A percentile compares a stretch with the other conserved stretches of the same genome.
Conservation (phyloP, 2,113 vertebrate genomes). For the Apeltes quadracus region DNA sequence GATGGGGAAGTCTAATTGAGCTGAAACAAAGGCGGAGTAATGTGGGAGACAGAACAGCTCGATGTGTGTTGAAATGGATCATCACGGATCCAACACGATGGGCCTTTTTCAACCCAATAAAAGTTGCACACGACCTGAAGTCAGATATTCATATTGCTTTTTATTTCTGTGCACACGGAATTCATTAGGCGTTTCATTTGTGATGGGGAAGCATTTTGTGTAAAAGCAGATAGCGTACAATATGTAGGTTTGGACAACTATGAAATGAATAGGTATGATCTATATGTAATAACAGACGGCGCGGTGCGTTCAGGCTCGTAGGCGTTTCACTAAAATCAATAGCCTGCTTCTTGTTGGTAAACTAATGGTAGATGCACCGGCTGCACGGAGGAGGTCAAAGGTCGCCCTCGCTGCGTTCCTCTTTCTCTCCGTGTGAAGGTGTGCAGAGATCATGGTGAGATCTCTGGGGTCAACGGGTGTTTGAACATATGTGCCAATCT, state of each 20-base stretch:
- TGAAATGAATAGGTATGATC: too few relatives aligned
- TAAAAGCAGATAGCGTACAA: too few relatives aligned
- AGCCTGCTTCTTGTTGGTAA: neutral
- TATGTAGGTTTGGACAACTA: too few relatives aligned
- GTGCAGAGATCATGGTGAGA: neutral
- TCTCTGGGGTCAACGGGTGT: neutral
- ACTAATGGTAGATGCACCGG: neutral
- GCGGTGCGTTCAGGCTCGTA: neutral
- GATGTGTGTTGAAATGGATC: neutral
- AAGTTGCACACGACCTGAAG: neutral
- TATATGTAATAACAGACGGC: neutral
- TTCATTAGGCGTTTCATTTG: neutral
- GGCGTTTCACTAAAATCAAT: neutral
- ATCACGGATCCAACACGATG: neutral
- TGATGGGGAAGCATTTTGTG: neutral
- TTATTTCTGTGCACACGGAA: neutral
- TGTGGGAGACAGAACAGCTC: neutral
- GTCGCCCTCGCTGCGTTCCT: neutral
- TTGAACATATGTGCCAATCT: neutral
- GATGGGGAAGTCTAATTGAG: neutral
- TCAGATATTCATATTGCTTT: neutral
- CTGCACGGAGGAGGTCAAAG: neutral
- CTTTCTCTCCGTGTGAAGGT: neutral
- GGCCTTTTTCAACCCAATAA: neutral
- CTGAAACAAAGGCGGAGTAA: neutral